Conservation (phyloP, 2,113 vertebrate species). For the Rissa tridactyla region DNA sequence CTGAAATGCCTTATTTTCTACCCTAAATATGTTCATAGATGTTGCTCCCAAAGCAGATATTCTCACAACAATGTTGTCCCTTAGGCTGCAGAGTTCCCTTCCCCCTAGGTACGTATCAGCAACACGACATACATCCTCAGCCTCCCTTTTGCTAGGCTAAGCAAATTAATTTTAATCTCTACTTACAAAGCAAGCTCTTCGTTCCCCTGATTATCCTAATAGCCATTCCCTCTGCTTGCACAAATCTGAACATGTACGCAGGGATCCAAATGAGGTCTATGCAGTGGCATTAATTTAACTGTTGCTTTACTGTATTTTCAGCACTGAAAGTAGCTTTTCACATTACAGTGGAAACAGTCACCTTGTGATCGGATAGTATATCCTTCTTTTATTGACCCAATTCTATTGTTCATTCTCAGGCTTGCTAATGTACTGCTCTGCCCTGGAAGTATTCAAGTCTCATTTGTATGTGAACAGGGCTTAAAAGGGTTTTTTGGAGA, state of each 20-base stretch:
- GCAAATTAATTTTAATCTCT: constrained; percentile 34
- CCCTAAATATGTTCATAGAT: neutral
- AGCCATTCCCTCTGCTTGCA: neutral
- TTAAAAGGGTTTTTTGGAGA: neutral
- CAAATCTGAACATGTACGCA: neutral
- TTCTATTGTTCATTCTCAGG: neutral
- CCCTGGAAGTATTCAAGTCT: neutral
- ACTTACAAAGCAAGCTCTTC: constrained; percentile 14
- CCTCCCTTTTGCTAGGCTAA: neutral
- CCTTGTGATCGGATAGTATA: neutral
- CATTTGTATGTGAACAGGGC: constrained; percentile 14
- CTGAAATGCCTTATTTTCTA: neutral
- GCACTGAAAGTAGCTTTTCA: neutral
- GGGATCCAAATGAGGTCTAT: neutral
- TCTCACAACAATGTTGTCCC: neutral
- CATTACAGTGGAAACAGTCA: neutral
- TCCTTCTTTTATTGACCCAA: neutral
- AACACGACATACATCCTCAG: neutral
- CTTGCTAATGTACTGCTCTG: constrained; percentile 1
- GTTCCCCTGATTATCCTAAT: constrained; percentile 39
- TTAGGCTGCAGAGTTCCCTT: neutral
- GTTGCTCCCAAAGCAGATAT: neutral
- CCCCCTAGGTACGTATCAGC: neutral
- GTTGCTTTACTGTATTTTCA: neutral
- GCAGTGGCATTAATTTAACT: neutral